Percentiles rank a stretch among this genome's conserved stretches.
These are phyloP conservation scores for Ancistrus triradiatus DNA, from an alignment of 2,113 vertebrate species.

Conservation along the genomic window DNA sequence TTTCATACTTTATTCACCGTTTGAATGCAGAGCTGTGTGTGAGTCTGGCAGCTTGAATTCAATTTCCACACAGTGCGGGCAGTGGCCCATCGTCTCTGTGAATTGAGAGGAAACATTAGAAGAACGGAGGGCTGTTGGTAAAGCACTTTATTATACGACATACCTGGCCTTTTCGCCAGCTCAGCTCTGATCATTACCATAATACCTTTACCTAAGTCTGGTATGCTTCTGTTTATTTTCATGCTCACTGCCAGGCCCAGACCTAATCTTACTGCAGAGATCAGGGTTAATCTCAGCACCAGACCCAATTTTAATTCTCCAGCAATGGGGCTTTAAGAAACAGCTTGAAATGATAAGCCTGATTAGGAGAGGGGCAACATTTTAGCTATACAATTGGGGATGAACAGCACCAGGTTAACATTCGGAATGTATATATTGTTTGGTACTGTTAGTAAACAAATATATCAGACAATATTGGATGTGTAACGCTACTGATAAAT, in stretches of 20 bases:
- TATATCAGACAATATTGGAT: too few species aligned
- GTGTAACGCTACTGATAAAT: too few species aligned
- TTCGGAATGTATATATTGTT: too few species aligned
- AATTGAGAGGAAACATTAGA: constrained; percentile 19
- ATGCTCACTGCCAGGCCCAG: constrained; percentile 17
- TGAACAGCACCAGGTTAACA: too few species aligned
- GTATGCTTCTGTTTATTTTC: constrained; percentile 39
- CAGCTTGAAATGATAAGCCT: background rate
- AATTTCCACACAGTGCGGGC: constrained; percentile 11
- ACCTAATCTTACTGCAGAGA: constrained; percentile 33
- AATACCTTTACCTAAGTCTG: constrained; percentile 20
- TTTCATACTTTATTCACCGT: constrained; percentile 31
- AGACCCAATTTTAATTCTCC: constrained; percentile 19
- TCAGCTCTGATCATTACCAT: constrained; percentile 39
- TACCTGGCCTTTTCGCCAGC: constrained; percentile 20
- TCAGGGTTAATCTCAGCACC: constrained; percentile 33
- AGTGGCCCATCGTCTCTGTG: constrained; percentile 20
- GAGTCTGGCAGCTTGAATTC: constrained; percentile 23
- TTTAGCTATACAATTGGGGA: background rate
- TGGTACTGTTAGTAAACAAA: too few species aligned
- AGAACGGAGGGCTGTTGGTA: constrained; percentile 20
- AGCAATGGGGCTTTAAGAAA: background rate
- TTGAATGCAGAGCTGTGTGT: constrained; percentile 18
- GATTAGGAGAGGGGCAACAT: background rate
- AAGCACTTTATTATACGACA: constrained; percentile 33